Percentiles rank a stretch among this genome's conserved stretches.
These are phyloP conservation scores for Agonopterix arenella DNA, from an alignment of 2,888 invertebrate genomes.

Conservation along the genomic window DNA sequence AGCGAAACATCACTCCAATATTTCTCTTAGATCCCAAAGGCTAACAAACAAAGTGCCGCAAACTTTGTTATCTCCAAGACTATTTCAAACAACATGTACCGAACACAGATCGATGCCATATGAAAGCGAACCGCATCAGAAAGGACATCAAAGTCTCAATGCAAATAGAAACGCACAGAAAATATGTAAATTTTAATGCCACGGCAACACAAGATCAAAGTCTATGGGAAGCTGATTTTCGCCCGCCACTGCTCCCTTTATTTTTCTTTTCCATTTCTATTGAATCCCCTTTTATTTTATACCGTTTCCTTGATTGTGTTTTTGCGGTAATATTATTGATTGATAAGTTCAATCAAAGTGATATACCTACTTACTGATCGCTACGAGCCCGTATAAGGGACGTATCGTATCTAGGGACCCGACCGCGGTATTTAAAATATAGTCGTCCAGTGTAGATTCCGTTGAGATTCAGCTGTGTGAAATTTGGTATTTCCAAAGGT, in stretches of 20 bases:
- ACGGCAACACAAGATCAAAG: slow-evolving; percentile 60
- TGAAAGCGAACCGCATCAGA: slow-evolving; percentile 40
- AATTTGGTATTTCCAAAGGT: no score
- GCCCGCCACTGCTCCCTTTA: slow-evolving; percentile 27
- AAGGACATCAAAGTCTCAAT: slow-evolving; percentile 64
- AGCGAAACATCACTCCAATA: no score
- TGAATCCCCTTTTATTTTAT: slow-evolving; percentile 29
- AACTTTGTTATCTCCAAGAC: slow-evolving; percentile 17
- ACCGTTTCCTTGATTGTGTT: background rate
- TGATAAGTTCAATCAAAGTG: no score
- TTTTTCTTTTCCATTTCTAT: slow-evolving; percentile 28
- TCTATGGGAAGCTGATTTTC: slow-evolving; percentile 35
- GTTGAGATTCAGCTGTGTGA: no score
- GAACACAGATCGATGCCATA: slow-evolving; percentile 26
- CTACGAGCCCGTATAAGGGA: no score
- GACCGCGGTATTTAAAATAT: no score
- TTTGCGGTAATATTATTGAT: no score
- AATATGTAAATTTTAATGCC: slow-evolving; percentile 73
- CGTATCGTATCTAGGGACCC: no score
- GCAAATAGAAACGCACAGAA: slow-evolving; percentile 52
- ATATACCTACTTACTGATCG: no score
- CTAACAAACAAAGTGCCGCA: slow-evolving; percentile 16
- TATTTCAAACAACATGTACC: slow-evolving; percentile 21
- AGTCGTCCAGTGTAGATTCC: no score
- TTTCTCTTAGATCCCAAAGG: background rate